phyloP scores from a whole-genome alignment of 2,888 invertebrate species.

The Atrina japonica region DNA sequence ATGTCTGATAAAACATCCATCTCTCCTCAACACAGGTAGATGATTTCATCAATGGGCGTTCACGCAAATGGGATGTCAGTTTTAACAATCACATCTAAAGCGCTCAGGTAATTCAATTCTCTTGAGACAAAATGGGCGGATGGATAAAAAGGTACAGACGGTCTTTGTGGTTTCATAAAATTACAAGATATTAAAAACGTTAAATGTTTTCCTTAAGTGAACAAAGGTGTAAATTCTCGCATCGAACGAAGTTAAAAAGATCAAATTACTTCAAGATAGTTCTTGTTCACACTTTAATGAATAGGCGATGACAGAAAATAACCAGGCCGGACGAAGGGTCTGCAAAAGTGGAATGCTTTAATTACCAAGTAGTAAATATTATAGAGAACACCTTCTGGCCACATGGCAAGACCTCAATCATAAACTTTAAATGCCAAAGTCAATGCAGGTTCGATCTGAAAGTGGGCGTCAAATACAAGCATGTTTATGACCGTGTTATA shows the following conservation, averaged over 20 bases:
- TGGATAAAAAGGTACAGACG: neutral
- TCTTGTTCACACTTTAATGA: constrained; percentile 34
- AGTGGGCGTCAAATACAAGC: too few species aligned
- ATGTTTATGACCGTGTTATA: too few species aligned
- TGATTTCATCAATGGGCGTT: constrained; percentile 7
- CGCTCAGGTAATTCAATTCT: neutral
- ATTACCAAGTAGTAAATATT: constrained; percentile 30
- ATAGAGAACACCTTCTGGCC: constrained; percentile 10
- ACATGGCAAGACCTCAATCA: constrained; percentile 7
- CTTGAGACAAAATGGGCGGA: constrained; percentile 6
- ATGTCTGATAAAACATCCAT: too few species aligned
- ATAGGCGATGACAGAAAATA: constrained; percentile 38
- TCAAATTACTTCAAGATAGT: constrained; percentile 19
- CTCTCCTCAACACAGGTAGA: too few species aligned
- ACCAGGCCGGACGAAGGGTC: constrained; percentile 20
- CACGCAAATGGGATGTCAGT: constrained; percentile 4
- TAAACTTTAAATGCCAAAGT: too few species aligned
- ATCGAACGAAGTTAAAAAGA: constrained; percentile 12
- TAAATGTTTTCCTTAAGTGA: constrained; percentile 22
- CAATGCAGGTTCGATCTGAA: too few species aligned
- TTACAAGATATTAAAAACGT: constrained; percentile 16
- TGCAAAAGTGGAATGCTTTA: constrained; percentile 24
- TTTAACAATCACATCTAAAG: constrained; percentile 6
- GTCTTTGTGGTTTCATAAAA: constrained; percentile 15
- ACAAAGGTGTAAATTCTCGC: constrained; percentile 22